Conservation (phyloP, 2,888 invertebrate species). For the Eupsilia transversa region DNA sequence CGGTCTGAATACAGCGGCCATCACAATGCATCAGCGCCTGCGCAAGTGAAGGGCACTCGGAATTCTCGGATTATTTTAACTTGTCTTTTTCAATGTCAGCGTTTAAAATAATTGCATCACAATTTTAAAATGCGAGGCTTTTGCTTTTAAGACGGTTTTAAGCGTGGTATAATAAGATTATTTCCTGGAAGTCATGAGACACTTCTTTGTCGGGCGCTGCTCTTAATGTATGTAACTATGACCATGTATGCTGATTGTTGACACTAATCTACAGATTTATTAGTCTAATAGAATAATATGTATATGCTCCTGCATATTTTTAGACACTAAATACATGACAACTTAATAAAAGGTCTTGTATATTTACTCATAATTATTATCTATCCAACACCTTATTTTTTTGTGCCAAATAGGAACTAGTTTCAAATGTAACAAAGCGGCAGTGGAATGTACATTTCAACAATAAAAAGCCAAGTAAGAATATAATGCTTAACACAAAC, state of each 20-base stretch:
- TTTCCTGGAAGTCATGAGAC: slow-evolving; percentile 88
- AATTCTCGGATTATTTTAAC: slow-evolving; percentile 90
- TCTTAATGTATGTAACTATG: slow-evolving; percentile 56
- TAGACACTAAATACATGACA: neutral
- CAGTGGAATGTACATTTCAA: slow-evolving; percentile 12
- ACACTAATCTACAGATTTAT: slow-evolving; percentile 54
- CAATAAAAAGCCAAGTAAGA: neutral
- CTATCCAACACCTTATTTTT: neutral
- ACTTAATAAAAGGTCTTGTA: slow-evolving; percentile 28
- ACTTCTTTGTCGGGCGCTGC: slow-evolving; percentile 78
- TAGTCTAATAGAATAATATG: slow-evolving; percentile 38
- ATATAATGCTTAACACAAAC: slow-evolving; percentile 28
- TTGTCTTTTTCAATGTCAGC: slow-evolving; percentile 91
- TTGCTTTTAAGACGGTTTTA: slow-evolving; percentile 88
- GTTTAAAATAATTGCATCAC: slow-evolving; percentile 91
- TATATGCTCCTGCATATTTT: slow-evolving; percentile 6
- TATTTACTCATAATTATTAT: slow-evolving; percentile 4
- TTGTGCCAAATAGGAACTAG: slow-evolving; percentile 1
- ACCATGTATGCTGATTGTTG: slow-evolving; percentile 39
- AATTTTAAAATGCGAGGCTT: slow-evolving; percentile 89
- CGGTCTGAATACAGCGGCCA: slow-evolving; percentile 88
- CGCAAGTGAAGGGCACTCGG: slow-evolving; percentile 88
- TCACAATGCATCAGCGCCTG: slow-evolving; percentile 88
- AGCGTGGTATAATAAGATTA: slow-evolving; percentile 85
- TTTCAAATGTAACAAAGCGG: slow-evolving; percentile 18